A percentile compares a stretch with the other conserved stretches of the same genome.
These are phyloP conservation scores for Lordiphosa andalusiaca DNA, from an alignment of 2,888 invertebrate genomes.

Conservation along the genomic window DNA sequence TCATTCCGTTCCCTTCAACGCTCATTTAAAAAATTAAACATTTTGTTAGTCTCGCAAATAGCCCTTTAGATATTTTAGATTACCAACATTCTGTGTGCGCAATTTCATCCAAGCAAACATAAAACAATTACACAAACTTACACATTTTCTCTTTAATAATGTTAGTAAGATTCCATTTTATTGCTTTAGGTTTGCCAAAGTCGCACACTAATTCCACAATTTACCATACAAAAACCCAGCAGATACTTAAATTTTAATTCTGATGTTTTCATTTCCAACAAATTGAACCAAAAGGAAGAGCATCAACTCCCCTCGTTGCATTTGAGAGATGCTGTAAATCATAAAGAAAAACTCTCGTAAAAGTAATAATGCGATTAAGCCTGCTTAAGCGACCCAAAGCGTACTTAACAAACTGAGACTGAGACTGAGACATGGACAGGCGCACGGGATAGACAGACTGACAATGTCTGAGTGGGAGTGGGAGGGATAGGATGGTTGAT, in stretches of 20 bases:
- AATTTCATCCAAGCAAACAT: too few relatives aligned
- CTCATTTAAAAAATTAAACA: too few relatives aligned
- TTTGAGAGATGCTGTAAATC: conserved; percentile 45
- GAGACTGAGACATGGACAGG: conserved; percentile 46
- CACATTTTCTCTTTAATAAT: too few relatives aligned
- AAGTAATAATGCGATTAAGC: conserved; percentile 68
- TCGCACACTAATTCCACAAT: background rate
- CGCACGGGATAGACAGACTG: conserved; percentile 31
- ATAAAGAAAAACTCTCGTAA: conserved; percentile 67
- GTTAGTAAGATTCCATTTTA: too few relatives aligned
- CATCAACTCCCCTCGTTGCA: conserved; percentile 5
- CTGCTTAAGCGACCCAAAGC: conserved; percentile 65
- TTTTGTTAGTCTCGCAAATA: too few relatives aligned
- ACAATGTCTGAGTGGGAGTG: conserved; percentile 6
- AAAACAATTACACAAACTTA: too few relatives aligned
- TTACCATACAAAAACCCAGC: conserved; percentile 1
- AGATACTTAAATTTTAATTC: conserved; percentile 58
- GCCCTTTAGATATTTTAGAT: too few relatives aligned
- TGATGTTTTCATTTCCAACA: conserved; percentile 61
- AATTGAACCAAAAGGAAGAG: conserved; percentile 32
- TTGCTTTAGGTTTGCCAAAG: too few relatives aligned
- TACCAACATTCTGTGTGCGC: too few relatives aligned
- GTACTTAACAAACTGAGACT: conserved; percentile 63
- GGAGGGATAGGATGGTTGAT: too few relatives aligned
- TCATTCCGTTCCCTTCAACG: too few relatives aligned